Evolutionary conservation across 2,888 invertebrate species (phyloP).

Genomic region (Drosophila formosana): DNA sequence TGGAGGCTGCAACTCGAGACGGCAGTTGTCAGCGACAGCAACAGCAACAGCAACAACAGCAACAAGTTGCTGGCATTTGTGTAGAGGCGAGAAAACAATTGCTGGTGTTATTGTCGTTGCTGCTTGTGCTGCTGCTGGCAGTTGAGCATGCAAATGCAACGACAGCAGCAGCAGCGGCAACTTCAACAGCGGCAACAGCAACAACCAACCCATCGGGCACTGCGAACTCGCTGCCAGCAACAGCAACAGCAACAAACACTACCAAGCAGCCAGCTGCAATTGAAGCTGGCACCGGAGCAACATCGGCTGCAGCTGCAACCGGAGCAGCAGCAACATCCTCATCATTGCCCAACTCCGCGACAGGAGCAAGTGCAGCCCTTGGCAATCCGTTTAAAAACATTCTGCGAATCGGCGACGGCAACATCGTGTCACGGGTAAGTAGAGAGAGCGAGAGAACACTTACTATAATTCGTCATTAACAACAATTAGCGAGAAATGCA

Average conservation of each 20-base stretch:
- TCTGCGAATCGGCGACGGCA: constrained; percentile 83
- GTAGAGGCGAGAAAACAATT: constrained; percentile 40
- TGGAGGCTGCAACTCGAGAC: constrained; percentile 31
- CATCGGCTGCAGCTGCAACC: constrained; percentile 31
- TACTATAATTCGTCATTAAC: constrained; percentile 60
- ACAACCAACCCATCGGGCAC: background rate
- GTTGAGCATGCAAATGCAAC: constrained; percentile 63
- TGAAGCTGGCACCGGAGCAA: constrained; percentile 27
- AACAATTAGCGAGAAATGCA: constrained; percentile 67
- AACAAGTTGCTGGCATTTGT: constrained; percentile 63
- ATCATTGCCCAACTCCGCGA: constrained; percentile 30
- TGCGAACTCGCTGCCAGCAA: constrained; percentile 1
- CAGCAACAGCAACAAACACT: constrained; percentile 37
- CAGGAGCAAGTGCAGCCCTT: constrained; percentile 43
- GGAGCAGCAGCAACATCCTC: constrained; percentile 32
- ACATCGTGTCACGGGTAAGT: constrained; percentile 82
- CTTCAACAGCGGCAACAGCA: constrained; percentile 47
- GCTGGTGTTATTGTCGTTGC: constrained; percentile 39
- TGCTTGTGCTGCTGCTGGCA: constrained; percentile 62
- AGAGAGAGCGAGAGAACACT: background rate
- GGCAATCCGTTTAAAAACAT: constrained; percentile 76
- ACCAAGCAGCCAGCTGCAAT: constrained; percentile 23
- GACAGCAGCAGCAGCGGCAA: constrained; percentile 42
- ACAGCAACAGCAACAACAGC: constrained; percentile 57
- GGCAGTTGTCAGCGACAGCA: constrained; percentile 54